A percentile compares a stretch with the other conserved stretches of the same genome.
These are phyloP conservation scores for Oegoconia quadripuncta DNA, from an alignment of 2,888 invertebrate species.

Conservation along the genomic window DNA sequence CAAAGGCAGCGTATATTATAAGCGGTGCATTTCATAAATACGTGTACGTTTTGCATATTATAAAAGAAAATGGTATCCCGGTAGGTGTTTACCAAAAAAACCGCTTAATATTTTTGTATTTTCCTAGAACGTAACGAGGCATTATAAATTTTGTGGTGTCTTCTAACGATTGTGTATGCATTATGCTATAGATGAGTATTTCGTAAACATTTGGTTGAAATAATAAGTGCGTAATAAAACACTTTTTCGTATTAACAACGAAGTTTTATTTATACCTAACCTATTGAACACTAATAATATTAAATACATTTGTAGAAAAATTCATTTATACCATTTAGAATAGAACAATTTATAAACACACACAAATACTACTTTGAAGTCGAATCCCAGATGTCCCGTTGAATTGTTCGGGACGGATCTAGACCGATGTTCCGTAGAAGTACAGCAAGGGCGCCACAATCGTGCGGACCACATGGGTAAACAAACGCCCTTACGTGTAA, in stretches of 20 bases:
- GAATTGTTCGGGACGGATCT: no score
- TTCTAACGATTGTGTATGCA: constrained; percentile 72
- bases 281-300: neutral
- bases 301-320: neutral
- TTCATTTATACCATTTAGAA: neutral
- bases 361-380: no score
- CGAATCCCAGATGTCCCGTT: no score
- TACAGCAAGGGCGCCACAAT: no score
- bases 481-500: no score
- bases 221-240: constrained; percentile 80
- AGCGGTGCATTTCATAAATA: constrained; percentile 63
- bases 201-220: constrained; percentile 76
- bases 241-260: constrained; percentile 67
- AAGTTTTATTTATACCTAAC: constrained; percentile 30
- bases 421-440: no score
- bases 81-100: constrained; percentile 56
- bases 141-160: constrained; percentile 65
- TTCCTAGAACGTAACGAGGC: constrained; percentile 70
- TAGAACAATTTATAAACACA: neutral
- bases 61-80: constrained; percentile 46
- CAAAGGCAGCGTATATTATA: constrained; percentile 39
- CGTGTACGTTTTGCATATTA: constrained; percentile 41
- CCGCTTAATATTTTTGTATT: constrained; percentile 79
- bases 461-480: no score
- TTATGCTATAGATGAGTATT: constrained; percentile 74